Conservation (phyloP, 2,888 invertebrate species). For the Pammene aurita region DNA sequence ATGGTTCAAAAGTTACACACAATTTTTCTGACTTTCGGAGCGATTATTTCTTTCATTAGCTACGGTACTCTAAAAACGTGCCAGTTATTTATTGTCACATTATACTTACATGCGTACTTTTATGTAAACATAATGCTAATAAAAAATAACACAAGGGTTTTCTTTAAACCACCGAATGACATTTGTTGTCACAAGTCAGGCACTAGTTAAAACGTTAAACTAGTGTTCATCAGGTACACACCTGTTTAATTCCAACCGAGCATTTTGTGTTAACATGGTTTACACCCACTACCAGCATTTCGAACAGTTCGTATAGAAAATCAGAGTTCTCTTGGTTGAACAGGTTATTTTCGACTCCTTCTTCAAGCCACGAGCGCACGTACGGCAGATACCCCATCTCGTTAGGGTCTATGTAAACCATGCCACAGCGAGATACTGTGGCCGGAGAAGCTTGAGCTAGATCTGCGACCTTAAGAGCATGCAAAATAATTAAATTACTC, state of each 20-base stretch:
- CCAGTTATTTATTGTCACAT: no score
- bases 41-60: no score
- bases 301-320: constrained; percentile 86
- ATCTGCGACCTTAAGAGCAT: constrained; percentile 85
- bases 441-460: constrained; percentile 95
- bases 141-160: no score
- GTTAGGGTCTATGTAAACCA: constrained; percentile 95
- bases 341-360: constrained; percentile 74
- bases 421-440: constrained; percentile 92
- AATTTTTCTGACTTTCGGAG: no score
- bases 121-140: no score
- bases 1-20: no score
- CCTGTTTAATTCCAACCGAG: constrained; percentile 89
- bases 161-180: no score
- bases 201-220: no score
- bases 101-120: no score
- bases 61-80: no score
- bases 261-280: constrained; percentile 87
- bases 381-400: constrained; percentile 92
- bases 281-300: constrained; percentile 87
- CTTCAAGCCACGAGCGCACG: constrained; percentile 89
- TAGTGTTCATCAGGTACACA: constrained; percentile 54
- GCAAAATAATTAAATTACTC: background rate
- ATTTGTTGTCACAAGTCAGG: no score
- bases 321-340: constrained; percentile 83